These are phyloP conservation scores for Rhinolophus ferrumequinum DNA, from an alignment of 2,113 vertebrate species.

Conservation along the genomic window DNA sequence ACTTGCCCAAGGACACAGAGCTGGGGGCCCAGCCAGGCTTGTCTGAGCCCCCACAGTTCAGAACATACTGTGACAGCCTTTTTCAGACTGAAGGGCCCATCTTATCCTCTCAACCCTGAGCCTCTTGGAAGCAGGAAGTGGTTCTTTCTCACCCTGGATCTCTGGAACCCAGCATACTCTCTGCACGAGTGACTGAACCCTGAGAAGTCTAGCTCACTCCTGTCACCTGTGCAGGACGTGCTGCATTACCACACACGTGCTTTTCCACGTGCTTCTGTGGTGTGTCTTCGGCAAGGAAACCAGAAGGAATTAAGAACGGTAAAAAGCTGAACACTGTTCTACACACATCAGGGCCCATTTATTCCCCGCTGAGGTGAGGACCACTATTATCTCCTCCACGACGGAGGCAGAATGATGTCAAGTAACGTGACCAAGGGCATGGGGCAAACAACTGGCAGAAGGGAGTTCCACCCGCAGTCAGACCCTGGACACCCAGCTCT, in stretches of 20 bases:
- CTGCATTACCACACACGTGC: fast-evolving
- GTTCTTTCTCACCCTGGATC: not conserved
- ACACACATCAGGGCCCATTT: not conserved
- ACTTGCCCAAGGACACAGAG: not conserved
- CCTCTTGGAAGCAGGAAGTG: not conserved
- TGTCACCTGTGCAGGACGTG: not conserved
- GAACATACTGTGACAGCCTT: not conserved
- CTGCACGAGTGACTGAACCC: not conserved
- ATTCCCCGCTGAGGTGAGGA: not conserved
- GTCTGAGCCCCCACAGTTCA: not conserved
- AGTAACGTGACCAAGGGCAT: not conserved
- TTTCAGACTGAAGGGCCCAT: not conserved
- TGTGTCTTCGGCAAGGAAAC: not conserved
- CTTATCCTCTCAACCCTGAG: not conserved
- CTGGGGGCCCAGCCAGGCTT: not conserved
- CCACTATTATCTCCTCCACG: not conserved
- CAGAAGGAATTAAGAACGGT: not conserved
- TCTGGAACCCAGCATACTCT: not conserved
- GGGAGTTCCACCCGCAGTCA: too few relatives aligned
- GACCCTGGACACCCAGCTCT: not conserved
- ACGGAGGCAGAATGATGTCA: not conserved
- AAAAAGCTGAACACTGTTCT: too few relatives aligned
- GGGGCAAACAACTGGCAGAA: not conserved
- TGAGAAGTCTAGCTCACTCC: not conserved
- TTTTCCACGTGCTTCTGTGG: fast-evolving